Conservation (phyloP, 1,140 invertebrate species). For the Bombus huntii region DNA sequence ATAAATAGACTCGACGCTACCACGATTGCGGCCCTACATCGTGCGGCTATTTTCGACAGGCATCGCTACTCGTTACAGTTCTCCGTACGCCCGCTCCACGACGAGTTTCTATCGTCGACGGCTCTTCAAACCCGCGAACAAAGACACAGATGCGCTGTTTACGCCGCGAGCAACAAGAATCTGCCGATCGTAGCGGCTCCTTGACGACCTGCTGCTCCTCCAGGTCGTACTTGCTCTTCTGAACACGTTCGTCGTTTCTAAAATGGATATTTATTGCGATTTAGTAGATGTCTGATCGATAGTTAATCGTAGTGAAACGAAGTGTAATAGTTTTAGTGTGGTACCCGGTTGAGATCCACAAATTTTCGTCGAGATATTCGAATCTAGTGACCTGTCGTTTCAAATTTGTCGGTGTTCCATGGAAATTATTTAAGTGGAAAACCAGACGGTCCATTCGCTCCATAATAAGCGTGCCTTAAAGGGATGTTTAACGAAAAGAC, state of each 20-base stretch:
- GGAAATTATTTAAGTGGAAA: background rate
- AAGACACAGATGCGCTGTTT: constrained; percentile 47
- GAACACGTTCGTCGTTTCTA: background rate
- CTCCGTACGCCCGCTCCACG: constrained; percentile 68
- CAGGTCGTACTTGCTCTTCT: too few relatives aligned
- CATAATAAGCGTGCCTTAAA: too few relatives aligned
- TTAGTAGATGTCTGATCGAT: background rate
- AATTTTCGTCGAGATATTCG: background rate
- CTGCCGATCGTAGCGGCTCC: background rate
- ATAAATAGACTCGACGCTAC: constrained; percentile 74
- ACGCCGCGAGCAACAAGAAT: constrained; percentile 51
- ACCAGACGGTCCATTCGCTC: too few relatives aligned
- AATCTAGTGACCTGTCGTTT: background rate
- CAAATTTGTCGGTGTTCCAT: background rate
- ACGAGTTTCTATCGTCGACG: constrained; percentile 64
- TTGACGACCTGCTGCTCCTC: constrained; percentile 2
- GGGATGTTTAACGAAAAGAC: background rate
- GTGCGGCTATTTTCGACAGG: constrained; percentile 76
- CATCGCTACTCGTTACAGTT: constrained; percentile 75
- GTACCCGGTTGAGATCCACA: background rate
- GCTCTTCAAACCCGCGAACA: constrained; percentile 49
- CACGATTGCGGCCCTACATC: constrained; percentile 75
- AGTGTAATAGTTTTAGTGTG: background rate
- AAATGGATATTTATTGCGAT: background rate
- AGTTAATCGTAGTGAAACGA: background rate